These are phyloP conservation scores for Poecilia wingei DNA, from an alignment of 2,797 vertebrate species.

Conservation along the genomic window DNA sequence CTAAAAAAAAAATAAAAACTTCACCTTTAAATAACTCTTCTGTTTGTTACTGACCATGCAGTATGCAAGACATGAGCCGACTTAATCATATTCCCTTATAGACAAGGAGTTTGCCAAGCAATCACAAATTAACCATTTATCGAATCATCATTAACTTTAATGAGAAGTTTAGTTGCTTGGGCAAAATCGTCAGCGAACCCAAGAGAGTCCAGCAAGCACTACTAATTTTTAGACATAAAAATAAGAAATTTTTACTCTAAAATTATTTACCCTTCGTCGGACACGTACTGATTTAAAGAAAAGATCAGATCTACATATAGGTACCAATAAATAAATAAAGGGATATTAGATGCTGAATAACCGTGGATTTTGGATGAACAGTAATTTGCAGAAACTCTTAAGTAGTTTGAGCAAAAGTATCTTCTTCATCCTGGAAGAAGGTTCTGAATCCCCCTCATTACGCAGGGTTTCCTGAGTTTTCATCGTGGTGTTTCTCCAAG, in stretches of 20 bases:
- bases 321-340: neutral
- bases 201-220: neutral
- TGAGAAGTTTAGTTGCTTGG: neutral
- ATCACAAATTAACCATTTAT: neutral
- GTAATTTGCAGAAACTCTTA: neutral
- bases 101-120: neutral
- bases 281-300: neutral
- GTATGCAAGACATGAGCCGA: neutral
- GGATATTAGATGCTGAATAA: neutral
- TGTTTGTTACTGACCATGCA: neutral
- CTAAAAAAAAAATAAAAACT: neutral
- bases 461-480: neutral
- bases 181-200: neutral
- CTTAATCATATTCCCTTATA: neutral
- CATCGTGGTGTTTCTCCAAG: neutral
- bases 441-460: neutral
- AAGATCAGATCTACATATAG: neutral
- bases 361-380: neutral
- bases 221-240: neutral
- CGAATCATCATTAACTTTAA: neutral
- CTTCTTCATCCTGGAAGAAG: neutral
- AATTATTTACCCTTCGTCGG: neutral
- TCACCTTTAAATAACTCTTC: neutral
- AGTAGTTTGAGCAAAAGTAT: neutral
- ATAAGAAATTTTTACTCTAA: neutral